A percentile compares a stretch with the other conserved stretches of the same genome.
Conservation (phyloP, 2,797 vertebrate species). For the Caiman crocodilus region DNA sequence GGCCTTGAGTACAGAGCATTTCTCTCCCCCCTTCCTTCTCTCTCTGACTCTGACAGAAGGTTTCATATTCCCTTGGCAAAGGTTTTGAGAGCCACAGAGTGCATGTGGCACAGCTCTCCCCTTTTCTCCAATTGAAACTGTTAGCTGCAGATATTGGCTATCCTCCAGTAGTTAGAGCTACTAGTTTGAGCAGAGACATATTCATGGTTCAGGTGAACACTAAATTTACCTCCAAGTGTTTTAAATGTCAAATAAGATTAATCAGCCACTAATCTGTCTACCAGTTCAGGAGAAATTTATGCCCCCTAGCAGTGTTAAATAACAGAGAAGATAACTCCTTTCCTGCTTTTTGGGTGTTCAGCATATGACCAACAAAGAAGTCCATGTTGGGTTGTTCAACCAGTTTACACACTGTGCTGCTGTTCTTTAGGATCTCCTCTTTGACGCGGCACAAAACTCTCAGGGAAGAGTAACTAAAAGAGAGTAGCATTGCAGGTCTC, state of each 20-base stretch:
- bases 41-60: background rate
- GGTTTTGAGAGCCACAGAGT: background rate
- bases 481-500: background rate
- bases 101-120: background rate
- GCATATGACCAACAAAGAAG: slow-evolving; percentile 21
- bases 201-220: slow-evolving; percentile 47
- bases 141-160: slow-evolving; percentile 6
- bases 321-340: slow-evolving; percentile 21
- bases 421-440: background rate
- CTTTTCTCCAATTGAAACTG: background rate
- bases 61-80: background rate
- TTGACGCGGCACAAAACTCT: background rate
- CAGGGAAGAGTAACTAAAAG: slow-evolving; percentile 6
- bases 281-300: slow-evolving; percentile 27
- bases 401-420: background rate
- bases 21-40: background rate
- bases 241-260: slow-evolving; percentile 67
- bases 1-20: background rate
- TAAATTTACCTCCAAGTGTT: slow-evolving; percentile 56
- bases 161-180: background rate
- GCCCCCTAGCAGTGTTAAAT: slow-evolving; percentile 10
- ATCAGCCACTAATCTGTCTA: slow-evolving; percentile 2
- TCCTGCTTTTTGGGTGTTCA: slow-evolving; percentile 3
- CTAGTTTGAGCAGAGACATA: slow-evolving; percentile 44
- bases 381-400: background rate